A percentile compares a stretch with the other conserved stretches of the same genome.
These are phyloP conservation scores for Hippoglossus stenolepis DNA, from an alignment of 2,113 vertebrate species.

Conservation along the genomic window DNA sequence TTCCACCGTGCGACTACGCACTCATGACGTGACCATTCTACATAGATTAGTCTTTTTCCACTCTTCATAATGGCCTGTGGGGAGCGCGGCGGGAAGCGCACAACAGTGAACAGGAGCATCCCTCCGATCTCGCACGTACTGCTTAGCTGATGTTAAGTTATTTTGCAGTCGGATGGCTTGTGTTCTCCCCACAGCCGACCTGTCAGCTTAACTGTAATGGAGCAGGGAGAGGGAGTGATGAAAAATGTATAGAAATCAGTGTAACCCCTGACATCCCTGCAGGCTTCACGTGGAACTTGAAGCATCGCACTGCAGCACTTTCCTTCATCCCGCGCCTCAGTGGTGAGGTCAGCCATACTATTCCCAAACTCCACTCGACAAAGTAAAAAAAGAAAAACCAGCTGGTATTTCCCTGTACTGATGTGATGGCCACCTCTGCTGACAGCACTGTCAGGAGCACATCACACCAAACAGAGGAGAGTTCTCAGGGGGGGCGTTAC, in stretches of 20 bases:
- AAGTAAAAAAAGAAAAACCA: neutral
- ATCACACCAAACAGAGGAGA: neutral
- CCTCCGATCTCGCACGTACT: slow-evolving; percentile 15
- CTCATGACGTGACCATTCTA: slow-evolving; percentile 12
- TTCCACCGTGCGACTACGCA: neutral
- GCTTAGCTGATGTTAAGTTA: slow-evolving; percentile 31
- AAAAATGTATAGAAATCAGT: slow-evolving; percentile 59
- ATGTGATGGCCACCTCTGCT: slow-evolving; percentile 7
- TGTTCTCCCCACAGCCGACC: slow-evolving; percentile 51
- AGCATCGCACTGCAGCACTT: slow-evolving; percentile 9
- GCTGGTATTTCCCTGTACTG: neutral
- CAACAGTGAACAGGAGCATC: neutral
- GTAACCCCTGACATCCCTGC: slow-evolving; percentile 11
- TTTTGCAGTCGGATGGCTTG: slow-evolving; percentile 49
- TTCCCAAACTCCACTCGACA: neutral
- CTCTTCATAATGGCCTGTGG: neutral
- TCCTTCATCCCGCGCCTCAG: neutral
- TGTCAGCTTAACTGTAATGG: slow-evolving; percentile 53
- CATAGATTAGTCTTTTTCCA: neutral
- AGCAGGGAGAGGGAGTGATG: slow-evolving; percentile 41
- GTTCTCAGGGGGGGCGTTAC: neutral
- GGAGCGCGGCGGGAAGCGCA: no score
- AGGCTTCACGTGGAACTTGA: slow-evolving; percentile 16
- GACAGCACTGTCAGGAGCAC: neutral
- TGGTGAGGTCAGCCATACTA: neutral